These are phyloP conservation scores for Glaucopsyche alexis DNA, from an alignment of 2,888 invertebrate species.

Conservation along the genomic window DNA sequence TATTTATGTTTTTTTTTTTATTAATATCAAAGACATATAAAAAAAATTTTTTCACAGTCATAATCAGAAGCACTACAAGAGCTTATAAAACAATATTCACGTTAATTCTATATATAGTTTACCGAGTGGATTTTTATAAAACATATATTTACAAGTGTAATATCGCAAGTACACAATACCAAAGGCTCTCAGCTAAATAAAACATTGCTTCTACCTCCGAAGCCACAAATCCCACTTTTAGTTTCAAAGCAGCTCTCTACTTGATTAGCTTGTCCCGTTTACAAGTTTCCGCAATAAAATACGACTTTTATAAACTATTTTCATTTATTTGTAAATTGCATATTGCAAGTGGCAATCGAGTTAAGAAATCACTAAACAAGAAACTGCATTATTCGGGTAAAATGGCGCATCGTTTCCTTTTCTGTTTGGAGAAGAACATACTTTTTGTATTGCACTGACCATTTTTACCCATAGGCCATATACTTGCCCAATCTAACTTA, in stretches of 20 bases:
- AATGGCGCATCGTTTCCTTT: too few species aligned
- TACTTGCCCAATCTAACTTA: too few species aligned
- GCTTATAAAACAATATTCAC: too few species aligned
- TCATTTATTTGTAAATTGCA: neutral
- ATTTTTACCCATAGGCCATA: too few species aligned
- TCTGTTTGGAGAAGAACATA: too few species aligned
- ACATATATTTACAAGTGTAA: constrained; percentile 3
- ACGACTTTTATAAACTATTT: constrained; percentile 22
- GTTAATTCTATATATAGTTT: too few species aligned
- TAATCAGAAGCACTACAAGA: too few species aligned
- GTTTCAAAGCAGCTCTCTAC: constrained; percentile 63
- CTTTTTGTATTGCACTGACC: too few species aligned
- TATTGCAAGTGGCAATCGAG: neutral
- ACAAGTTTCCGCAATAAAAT: constrained; percentile 26
- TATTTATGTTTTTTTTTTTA: too few species aligned
- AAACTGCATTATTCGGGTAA: too few species aligned
- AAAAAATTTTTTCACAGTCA: too few species aligned
- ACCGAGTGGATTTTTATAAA: neutral
- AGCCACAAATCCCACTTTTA: constrained; percentile 58
- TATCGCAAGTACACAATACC: constrained; percentile 44
- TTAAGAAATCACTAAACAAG: neutral
- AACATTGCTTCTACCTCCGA: constrained; percentile 50
- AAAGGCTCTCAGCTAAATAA: constrained; percentile 56
- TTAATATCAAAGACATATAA: too few species aligned
- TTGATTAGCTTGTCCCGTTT: constrained; percentile 51